Conservation (phyloP, 2,113 vertebrate genomes). For the Takifugu flavidus region DNA sequence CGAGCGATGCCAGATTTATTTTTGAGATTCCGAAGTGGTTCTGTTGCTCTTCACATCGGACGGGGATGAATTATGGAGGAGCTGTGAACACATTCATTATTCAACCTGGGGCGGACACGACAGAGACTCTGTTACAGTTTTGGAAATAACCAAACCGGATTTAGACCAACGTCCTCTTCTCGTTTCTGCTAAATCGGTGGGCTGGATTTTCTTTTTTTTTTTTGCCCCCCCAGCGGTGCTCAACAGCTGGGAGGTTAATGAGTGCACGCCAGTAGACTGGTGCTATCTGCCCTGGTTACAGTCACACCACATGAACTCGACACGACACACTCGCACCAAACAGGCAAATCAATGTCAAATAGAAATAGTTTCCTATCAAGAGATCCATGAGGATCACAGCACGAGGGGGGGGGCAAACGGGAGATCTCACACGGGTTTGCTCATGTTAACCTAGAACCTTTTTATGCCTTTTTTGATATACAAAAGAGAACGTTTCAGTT, state of each 20-base stretch:
- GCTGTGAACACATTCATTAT: conserved; percentile 8
- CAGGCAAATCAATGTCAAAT: not conserved
- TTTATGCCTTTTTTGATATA: too few species aligned
- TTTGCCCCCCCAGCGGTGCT: not conserved
- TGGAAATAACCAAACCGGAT: not conserved
- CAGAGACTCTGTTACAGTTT: not conserved
- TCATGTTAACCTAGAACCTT: too few species aligned
- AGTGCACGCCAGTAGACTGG: conserved; percentile 15
- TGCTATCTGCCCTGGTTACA: not conserved
- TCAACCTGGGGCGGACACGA: not conserved
- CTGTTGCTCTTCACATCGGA: conserved; percentile 7
- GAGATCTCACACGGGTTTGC: too few species aligned
- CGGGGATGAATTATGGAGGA: conserved; percentile 21
- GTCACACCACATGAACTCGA: not conserved
- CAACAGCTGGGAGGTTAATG: conserved; percentile 24
- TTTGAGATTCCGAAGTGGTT: not conserved
- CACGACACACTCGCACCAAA: not conserved
- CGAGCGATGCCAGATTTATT: conserved; percentile 13
- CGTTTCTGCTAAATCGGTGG: not conserved
- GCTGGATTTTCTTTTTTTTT: not conserved
- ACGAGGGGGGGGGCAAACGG: too few species aligned
- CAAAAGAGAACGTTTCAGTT: too few species aligned
- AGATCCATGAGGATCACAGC: too few species aligned
- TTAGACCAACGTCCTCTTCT: not conserved
- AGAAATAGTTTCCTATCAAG: not conserved